A percentile compares a stretch with the other conserved stretches of the same genome.
Conservation (phyloP, 2,113 vertebrate species). For the Megaleporinus macrocephalus region DNA sequence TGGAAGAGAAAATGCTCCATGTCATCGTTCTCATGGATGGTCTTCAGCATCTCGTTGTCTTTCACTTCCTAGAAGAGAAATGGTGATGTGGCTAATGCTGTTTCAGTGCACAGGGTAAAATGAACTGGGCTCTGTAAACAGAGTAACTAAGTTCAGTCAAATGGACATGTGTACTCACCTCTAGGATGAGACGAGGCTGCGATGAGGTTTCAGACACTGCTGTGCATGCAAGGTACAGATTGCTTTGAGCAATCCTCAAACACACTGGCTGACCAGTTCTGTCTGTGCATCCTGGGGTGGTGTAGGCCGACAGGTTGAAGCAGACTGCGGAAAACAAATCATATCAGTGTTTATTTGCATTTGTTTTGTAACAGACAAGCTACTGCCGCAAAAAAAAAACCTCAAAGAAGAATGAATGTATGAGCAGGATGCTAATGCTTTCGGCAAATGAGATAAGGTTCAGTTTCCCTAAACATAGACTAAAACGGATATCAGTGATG, state of each 20-base stretch:
- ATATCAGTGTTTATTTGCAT: background rate
- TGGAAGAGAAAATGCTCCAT: conserved; percentile 68
- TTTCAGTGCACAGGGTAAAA: background rate
- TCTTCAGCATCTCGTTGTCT: background rate
- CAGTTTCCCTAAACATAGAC: background rate
- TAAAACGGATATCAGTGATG: background rate
- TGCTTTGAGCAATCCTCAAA: conserved; percentile 53
- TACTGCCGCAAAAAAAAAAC: too few relatives aligned
- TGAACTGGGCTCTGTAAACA: background rate
- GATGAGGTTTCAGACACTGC: background rate
- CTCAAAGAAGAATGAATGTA: too few relatives aligned
- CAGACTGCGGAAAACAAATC: conserved; percentile 48
- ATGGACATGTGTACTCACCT: conserved; percentile 58
- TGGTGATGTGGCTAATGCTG: background rate
- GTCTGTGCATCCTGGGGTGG: accelerated
- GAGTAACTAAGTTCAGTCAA: background rate
- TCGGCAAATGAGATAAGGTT: too few relatives aligned
- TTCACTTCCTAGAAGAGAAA: conserved; percentile 52
- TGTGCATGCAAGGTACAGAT: conserved; percentile 60
- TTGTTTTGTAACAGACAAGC: background rate
- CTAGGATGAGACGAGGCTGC: conserved; percentile 51
- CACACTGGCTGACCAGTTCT: conserved; percentile 13
- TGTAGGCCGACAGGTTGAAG: conserved; percentile 59
- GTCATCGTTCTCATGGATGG: background rate
- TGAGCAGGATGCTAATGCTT: too few relatives aligned